Evolutionary conservation across 1,140 invertebrate species (phyloP), one percentile per base, ranked within the genome.

Genomic region (Hypsibius dujardini): DNA sequence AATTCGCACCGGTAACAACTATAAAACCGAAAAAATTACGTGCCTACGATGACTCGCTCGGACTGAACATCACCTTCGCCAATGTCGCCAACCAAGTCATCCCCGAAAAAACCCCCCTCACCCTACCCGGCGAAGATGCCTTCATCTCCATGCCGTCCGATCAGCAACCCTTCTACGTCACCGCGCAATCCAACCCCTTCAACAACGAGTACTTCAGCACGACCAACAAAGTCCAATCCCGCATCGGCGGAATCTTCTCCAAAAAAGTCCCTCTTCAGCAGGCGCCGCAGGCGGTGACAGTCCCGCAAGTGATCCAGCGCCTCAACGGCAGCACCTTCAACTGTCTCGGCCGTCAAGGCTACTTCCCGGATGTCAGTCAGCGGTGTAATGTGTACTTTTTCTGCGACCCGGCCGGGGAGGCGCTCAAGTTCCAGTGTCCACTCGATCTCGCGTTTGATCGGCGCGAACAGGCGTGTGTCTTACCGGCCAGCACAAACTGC

Each of bases 221-320:
- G 28, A 28, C 42, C 42, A 67, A 12, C 12, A 12, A 67, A 45
- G 12, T 67, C 12, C 42, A 12, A 42, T 42, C 62, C 3, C 62
- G 62, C 42, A 67, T 67, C 42, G 62, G 62, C 42, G 62, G 62
- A 7, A 67, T 67, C 12, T 67, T 67, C 62, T 67, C 62, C 12
- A 67, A 67, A 42, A 67, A 56, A n/a, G 3, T 12, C 45, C 62
- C 12, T 67, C 12, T 42, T 42, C 12, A 67, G 12, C 12, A 12
- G 12, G 12, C 42, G 12, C 42, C 28, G 28, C 28, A 28, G 28
- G 28, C 28, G 28, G 28, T 28, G 28, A 28, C 28, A 28, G 28
- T 28, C 28, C 28, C 28, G 28, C 28, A 28, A 28, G 28, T 28
- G 28, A 28, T 28, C 28, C 12, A 67, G 12, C 12, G 42, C 3